phyloP scores from a whole-genome alignment of 2,888 invertebrate species.

The Platycheirus albimanus region DNA sequence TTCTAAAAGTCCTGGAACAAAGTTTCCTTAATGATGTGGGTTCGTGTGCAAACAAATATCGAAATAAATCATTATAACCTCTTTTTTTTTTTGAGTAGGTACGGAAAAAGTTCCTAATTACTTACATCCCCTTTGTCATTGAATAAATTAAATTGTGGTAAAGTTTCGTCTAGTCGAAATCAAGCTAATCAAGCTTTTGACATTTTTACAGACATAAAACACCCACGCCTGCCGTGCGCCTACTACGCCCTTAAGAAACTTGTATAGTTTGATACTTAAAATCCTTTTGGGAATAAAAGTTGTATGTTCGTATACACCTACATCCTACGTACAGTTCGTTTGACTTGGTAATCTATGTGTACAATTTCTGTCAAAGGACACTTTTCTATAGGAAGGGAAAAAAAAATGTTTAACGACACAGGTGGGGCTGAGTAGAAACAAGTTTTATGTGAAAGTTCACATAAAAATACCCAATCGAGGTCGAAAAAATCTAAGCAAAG shows the following conservation, averaged over 20 bases:
- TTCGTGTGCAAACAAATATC: too few relatives aligned
- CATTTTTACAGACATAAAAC: background rate
- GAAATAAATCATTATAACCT: too few relatives aligned
- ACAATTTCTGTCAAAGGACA: too few relatives aligned
- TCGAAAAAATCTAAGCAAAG: slow-evolving; percentile 6
- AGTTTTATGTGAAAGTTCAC: background rate
- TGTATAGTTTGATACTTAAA: background rate
- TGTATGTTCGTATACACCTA: too few relatives aligned
- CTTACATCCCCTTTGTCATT: background rate
- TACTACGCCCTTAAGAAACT: background rate
- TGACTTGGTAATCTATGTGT: background rate
- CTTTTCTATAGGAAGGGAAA: background rate
- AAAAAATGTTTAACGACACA: background rate
- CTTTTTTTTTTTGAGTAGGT: too few relatives aligned
- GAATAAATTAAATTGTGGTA: too few relatives aligned
- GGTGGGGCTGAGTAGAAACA: background rate
- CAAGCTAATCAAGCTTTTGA: too few relatives aligned
- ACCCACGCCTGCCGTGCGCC: too few relatives aligned
- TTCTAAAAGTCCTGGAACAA: too few relatives aligned
- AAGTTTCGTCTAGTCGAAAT: too few relatives aligned
- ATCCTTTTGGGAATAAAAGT: too few relatives aligned
- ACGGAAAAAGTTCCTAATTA: background rate
- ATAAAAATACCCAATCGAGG: slow-evolving; percentile 12
- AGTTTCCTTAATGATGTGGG: too few relatives aligned
- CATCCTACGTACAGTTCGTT: background rate